Evolutionary conservation across 2,113 vertebrate species (phyloP).

Genomic region (Muntiacus reevesi): DNA sequence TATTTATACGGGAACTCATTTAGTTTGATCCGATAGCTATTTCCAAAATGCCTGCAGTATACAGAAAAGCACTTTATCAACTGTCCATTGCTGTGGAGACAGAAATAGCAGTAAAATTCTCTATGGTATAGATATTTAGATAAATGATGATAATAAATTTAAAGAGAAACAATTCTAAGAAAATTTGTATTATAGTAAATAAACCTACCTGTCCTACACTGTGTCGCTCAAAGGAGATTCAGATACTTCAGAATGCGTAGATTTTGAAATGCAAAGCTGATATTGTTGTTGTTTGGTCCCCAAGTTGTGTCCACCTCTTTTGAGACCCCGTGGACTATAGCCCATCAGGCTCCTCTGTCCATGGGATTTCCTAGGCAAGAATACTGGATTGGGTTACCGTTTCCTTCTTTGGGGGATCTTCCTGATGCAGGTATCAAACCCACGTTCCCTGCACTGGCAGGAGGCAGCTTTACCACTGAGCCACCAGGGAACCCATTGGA

Average conservation of each 20-base stretch:
- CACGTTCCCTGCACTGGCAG: neutral
- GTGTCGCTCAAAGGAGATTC: neutral
- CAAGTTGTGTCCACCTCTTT: neutral
- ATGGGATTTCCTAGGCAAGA: neutral
- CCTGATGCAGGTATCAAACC: neutral
- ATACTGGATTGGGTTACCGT: neutral
- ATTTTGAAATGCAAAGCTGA: neutral
- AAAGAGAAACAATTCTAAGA: conserved; percentile 34
- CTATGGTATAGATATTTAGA: neutral
- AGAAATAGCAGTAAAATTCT: conserved; percentile 32
- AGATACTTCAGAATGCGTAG: neutral
- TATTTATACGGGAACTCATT: conserved; percentile 70
- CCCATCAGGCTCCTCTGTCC: neutral
- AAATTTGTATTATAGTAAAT: neutral
- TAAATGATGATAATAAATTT: conserved; percentile 5
- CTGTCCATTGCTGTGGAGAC: conserved; percentile 25
- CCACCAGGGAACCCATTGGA: neutral
- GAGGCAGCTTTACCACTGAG: neutral
- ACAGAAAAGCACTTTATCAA: conserved; percentile 53
- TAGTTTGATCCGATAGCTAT: conserved; percentile 64
- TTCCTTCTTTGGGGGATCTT: neutral
- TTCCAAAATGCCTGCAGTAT: conserved; percentile 64
- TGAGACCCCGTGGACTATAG: neutral
- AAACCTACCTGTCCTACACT: neutral
- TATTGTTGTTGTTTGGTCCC: neutral